Base-by-base conservation (phyloP, 2,888 invertebrate species). In the Drosophila fungiperda region DNA sequence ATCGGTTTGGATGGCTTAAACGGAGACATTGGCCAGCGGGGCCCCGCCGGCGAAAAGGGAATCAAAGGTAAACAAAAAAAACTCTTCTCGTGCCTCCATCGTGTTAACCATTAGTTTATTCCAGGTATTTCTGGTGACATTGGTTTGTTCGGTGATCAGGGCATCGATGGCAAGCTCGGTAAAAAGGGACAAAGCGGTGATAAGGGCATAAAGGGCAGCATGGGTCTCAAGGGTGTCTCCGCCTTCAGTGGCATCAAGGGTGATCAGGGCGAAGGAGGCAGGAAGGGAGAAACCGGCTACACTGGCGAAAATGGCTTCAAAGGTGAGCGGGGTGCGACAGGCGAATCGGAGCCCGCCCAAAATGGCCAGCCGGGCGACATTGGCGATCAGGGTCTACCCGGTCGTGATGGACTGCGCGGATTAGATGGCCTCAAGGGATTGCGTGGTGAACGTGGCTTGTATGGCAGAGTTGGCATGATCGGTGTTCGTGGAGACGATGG, bases 161-260 rank as follows among this genome's bases (percentile, higher is more conserved):
- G 93, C 9, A 64, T 42, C 0, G 15, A 68, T 26, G 93, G 93
- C 15, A 53, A 45, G 0, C 54, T 66, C 12, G 93, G 93, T 0
- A 61, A 68, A 0, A 92, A 93, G 92, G 93, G 93, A 35, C 82
- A 68, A 68, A 63, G 54, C 3, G 93, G 93, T 50, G 89, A 86
- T 4, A 60, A 48, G 6, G 93, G 93, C 59, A 52, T 50, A 7
- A 62, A 77, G 15, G 93, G 93, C 3, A 45, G 58, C 0, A 42
- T 15, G 0, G 93, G 93, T 60, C 63, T 74, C 2, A 93, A 93
- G 80, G 96, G 97, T 71, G 95, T 95, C n/a, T 93, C 94, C 55
- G 94, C 95, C 1, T 93, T 94, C 59, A 95, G 94, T 75, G 96
- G 96, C 2, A 93, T 94, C 68, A 95, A 95, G 90, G 96, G 96